These are phyloP conservation scores for Stichodactyla mertensii DNA, from an alignment of 64 coral and sea anemone species.

Conservation along the genomic window DNA sequence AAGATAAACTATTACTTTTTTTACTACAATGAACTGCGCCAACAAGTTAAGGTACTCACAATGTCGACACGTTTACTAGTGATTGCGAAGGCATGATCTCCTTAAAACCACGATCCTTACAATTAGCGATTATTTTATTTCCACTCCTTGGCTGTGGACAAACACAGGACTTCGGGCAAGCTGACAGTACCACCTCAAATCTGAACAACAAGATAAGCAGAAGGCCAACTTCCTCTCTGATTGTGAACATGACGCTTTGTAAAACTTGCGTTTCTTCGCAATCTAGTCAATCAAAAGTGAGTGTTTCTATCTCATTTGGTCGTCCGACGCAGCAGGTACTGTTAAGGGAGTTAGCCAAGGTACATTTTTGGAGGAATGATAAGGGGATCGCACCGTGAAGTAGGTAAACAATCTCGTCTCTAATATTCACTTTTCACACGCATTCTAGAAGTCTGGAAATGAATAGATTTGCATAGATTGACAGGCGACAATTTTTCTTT, in stretches of 20 bases:
- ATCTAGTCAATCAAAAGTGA: not conserved
- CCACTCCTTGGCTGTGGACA: not conserved
- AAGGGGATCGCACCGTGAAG: slow-evolving; percentile 15
- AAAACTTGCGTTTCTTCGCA: not conserved
- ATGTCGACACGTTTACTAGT: slow-evolving; percentile 2
- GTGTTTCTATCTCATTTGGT: not conserved
- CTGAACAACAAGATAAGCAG: slow-evolving; percentile 6
- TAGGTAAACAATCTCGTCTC: slow-evolving; percentile 28
- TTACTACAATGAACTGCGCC: not conserved
- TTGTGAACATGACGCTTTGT: slow-evolving; percentile 18
- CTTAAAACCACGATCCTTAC: slow-evolving; percentile 10
- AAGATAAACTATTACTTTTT: not conserved
- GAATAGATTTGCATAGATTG: not conserved
- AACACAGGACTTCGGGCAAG: not conserved
- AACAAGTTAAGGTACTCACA: not conserved
- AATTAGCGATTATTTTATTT: not conserved
- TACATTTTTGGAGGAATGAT: slow-evolving; percentile 2
- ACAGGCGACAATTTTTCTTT: not conserved
- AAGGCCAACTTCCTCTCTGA: not conserved
- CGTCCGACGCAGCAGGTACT: not conserved
- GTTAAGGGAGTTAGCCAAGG: not conserved
- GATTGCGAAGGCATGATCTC: not conserved
- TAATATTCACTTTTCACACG: slow-evolving; percentile 16
- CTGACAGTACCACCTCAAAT: not conserved
- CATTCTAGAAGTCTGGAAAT: slow-evolving; percentile 21